Base-by-base conservation (phyloP, 2,113 vertebrate genomes). In the Rhinoderma darwinii region DNA sequence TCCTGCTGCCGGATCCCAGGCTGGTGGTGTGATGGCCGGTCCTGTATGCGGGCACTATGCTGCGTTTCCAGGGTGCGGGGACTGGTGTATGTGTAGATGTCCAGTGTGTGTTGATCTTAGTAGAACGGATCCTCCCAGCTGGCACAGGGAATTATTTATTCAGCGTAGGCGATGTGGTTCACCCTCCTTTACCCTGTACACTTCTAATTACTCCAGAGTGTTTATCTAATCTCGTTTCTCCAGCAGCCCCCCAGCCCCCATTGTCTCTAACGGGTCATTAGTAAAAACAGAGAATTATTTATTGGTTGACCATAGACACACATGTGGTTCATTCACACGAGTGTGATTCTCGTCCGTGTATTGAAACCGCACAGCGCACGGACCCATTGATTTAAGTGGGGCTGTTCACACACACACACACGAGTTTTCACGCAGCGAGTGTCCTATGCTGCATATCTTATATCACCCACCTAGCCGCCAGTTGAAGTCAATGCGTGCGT, bases 81-180 rank as follows among this genome's bases (percentile, higher is more conserved):
- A n/a, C n/a, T n/a, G n/a, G 39, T 47, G 10, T 76, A 10, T 77
- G 22, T 50, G 41, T 77, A 18, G 44, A 12, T 79, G 32, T 25
- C 0, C 50, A 7, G 50, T 35, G 27, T 41, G 18, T 41, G 70
- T 22, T 74, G 70, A 74, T 35, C 70, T 41, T 22, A 7, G 14
- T n/a, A 10, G 25, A 30, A 2, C 14, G 80, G 80, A 68, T 70
- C 18, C 63, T 32, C 41, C 43, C 43, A 22, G 78, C 56, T 32
- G 61, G 63, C 43, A 70, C 41, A 6, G 41, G 30, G 61, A 66
- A 68, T 82, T 32, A 44, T 66, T 82, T 68, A 68, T 68, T 12
- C 27, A 66, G 37, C 41, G 9, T 37, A 8, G 30, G 8, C 27
- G 14, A 4, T 47, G 59, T 18, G 11, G 41, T 82, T 47, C 68